phyloP scores from a whole-genome alignment of 1,140 invertebrate genomes.

The Pseudachorutes palmiensis region DNA sequence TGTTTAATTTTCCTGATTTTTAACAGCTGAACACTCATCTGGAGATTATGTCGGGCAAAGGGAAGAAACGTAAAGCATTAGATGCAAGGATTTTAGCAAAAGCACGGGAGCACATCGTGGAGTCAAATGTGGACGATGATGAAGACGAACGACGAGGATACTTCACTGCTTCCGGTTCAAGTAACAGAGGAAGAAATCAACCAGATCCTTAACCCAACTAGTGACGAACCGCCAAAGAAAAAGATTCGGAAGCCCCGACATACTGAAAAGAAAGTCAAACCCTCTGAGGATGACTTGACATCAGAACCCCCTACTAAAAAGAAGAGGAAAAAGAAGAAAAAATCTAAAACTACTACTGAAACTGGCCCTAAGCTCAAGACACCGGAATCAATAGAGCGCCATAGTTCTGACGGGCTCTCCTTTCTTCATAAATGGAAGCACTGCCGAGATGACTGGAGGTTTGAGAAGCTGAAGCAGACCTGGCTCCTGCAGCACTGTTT shows the following conservation, averaged over 20 bases:
- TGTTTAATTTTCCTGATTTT: too few species aligned
- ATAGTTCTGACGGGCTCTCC: slow-evolving; percentile 12
- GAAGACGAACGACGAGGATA: not conserved
- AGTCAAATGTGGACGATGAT: not conserved
- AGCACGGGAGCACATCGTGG: slow-evolving; percentile 14
- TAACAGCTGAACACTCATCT: too few species aligned
- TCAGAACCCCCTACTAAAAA: slow-evolving; percentile 6
- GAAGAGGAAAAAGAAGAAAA: slow-evolving; percentile 33
- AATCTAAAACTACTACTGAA: slow-evolving; percentile 16
- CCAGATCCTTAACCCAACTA: not conserved
- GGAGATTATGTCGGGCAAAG: too few species aligned
- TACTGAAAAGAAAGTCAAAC: slow-evolving; percentile 11
- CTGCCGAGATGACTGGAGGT: slow-evolving; percentile 60
- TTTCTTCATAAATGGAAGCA: slow-evolving; percentile 53
- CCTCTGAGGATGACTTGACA: not conserved
- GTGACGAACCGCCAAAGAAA: not conserved
- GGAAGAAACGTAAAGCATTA: slow-evolving; percentile 12
- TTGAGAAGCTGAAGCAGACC: slow-evolving; percentile 64
- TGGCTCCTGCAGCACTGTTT: slow-evolving; percentile 62
- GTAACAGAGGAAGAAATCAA: not conserved
- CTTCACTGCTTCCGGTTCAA: not conserved
- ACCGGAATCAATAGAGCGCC: slow-evolving; percentile 3
- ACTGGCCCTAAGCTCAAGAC: not conserved
- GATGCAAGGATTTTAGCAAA: slow-evolving; percentile 24
- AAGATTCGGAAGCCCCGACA: slow-evolving; percentile 23